Conservation (phyloP, 1,140 invertebrate species). For the Meloidogyne chitwoodi region DNA sequence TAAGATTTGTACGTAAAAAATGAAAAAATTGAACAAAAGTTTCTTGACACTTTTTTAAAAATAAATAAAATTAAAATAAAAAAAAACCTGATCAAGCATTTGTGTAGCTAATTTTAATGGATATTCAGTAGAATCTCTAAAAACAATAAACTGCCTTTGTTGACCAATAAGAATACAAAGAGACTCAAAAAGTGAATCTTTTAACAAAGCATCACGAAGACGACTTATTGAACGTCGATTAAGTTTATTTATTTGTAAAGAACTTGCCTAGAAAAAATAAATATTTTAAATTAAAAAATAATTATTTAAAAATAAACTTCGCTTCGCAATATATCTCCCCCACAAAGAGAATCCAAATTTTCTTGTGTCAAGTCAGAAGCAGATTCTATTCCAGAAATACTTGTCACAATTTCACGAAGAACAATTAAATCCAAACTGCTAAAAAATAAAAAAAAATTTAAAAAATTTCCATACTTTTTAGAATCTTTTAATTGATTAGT, state of each 20-base stretch:
- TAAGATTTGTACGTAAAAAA: slow-evolving; percentile 85
- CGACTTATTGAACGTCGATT: slow-evolving; percentile 89
- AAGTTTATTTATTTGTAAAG: slow-evolving; percentile 92
- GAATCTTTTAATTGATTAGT: slow-evolving; percentile 92
- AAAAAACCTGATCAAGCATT: slow-evolving; percentile 65
- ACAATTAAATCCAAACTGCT: slow-evolving; percentile 69
- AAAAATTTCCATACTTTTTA: slow-evolving; percentile 71
- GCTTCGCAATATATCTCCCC: slow-evolving; percentile 85
- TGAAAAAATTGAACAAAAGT: slow-evolving; percentile 94
- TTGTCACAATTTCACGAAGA: slow-evolving; percentile 94
- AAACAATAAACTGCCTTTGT: slow-evolving; percentile 87
- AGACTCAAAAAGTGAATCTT: slow-evolving; percentile 84
- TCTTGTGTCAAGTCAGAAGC: slow-evolving; percentile 84
- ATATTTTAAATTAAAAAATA: slow-evolving; percentile 6
- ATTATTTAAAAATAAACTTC: slow-evolving; percentile 66
- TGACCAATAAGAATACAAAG: slow-evolving; percentile 92
- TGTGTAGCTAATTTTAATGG: slow-evolving; percentile 77
- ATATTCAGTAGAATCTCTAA: slow-evolving; percentile 76
- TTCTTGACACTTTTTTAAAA: slow-evolving; percentile 87
- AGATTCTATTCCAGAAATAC: slow-evolving; percentile 97
- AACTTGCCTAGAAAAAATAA: slow-evolving; percentile 72
- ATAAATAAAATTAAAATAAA: slow-evolving; percentile 15
- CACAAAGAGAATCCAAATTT: slow-evolving; percentile 89
- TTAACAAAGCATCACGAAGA: slow-evolving; percentile 87
- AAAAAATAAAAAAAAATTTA: background rate